A percentile compares a stretch with the other conserved stretches of the same genome.
Conservation (phyloP, 2,113 vertebrate species). For the Gambusia affinis region DNA sequence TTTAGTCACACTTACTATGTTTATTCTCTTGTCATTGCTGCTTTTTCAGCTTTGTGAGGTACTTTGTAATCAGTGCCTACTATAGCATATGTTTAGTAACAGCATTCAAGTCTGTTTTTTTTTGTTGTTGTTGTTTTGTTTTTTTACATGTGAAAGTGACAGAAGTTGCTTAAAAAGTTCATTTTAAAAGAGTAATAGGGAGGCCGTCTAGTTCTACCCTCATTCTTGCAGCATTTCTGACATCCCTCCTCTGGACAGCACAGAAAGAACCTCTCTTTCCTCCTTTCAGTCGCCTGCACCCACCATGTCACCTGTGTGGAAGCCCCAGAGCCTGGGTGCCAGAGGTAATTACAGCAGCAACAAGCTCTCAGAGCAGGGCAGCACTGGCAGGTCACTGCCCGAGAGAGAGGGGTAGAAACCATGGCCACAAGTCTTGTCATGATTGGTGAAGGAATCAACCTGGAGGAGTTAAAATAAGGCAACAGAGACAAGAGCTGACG, state of each 20-base stretch:
- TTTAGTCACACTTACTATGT: background rate
- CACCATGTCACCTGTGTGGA: conserved; percentile 74
- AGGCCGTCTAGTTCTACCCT: conserved; percentile 35
- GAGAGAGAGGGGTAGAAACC: conserved; percentile 63
- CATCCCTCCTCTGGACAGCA: conserved; percentile 48
- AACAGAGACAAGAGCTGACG: conserved; percentile 7
- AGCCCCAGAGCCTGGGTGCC: conserved; percentile 77
- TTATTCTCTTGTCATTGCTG: background rate
- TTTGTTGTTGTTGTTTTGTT: too few relatives aligned
- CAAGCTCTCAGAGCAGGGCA: conserved; percentile 67
- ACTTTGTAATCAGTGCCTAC: background rate
- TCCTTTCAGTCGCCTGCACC: conserved; percentile 44
- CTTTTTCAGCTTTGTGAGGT: conserved; percentile 1
- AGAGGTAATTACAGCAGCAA: conserved; percentile 78
- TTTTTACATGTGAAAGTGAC: background rate
- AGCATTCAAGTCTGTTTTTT: background rate
- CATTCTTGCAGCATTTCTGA: conserved; percentile 58
- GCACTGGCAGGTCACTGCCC: conserved; percentile 67
- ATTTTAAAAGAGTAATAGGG: conserved; percentile 16
- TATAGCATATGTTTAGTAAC: background rate
- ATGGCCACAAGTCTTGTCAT: conserved; percentile 58
- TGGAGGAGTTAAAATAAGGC: conserved; percentile 44
- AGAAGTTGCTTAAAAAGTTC: conserved; percentile 4
- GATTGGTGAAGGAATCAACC: conserved; percentile 39
- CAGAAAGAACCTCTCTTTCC: conserved; percentile 48